Conservation (phyloP, 2,888 invertebrate genomes). For the Catocala sponsa region DNA sequence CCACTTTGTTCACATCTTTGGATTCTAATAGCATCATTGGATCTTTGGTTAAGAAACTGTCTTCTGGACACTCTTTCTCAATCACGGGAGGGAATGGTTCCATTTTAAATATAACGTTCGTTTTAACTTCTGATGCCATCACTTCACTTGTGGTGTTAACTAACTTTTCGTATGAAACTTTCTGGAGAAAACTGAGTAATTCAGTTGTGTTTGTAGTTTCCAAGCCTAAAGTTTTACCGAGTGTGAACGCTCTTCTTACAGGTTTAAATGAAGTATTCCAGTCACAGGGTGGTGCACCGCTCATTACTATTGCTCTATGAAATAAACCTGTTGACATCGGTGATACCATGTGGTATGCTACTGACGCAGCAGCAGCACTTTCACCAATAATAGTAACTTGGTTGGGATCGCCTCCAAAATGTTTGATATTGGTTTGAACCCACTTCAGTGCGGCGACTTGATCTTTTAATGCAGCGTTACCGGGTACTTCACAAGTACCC, state of each 20-base stretch:
- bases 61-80: constrained; percentile 58
- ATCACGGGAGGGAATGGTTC: constrained; percentile 53
- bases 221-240: constrained; percentile 60
- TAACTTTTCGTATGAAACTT: constrained; percentile 51
- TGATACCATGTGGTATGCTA: constrained; percentile 59
- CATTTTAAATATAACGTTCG: constrained; percentile 20
- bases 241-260: constrained; percentile 53
- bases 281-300: constrained; percentile 52
- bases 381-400: constrained; percentile 67
- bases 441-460: constrained; percentile 13
- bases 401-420: constrained; percentile 16
- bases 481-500: constrained; percentile 11
- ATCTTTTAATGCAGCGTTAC: constrained; percentile 16
- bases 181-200: constrained; percentile 61
- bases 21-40: constrained; percentile 53
- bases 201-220: constrained; percentile 56
- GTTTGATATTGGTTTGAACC: constrained; percentile 2
- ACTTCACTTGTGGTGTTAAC: constrained; percentile 40
- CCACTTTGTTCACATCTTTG: constrained; percentile 83
- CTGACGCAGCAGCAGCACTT: constrained; percentile 63
- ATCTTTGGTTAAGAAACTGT: constrained; percentile 55
- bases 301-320: constrained; percentile 58
- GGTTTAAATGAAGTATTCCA: constrained; percentile 57
- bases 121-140: constrained; percentile 14
- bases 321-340: constrained; percentile 69